Evolutionary conservation across 2,888 invertebrate species (phyloP).

Genomic region (Stenoptilia bipunctidactyla): DNA sequence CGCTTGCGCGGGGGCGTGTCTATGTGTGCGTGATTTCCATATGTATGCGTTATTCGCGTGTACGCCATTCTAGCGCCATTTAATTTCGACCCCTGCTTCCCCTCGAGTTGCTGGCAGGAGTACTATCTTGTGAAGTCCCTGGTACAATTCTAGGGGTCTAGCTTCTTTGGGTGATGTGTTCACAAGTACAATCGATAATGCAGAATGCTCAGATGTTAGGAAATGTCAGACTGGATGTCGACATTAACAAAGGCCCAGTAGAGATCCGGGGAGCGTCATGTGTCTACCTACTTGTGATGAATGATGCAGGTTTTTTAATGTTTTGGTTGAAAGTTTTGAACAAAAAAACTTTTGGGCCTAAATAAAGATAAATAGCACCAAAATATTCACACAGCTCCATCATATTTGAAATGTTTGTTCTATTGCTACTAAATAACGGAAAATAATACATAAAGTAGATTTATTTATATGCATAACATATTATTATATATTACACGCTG

Average conservation of each 20-base stretch:
- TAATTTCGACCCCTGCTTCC: conserved; percentile 28
- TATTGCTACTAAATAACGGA: too few relatives aligned
- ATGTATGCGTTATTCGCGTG: conserved; percentile 55
- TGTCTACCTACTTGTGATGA: too few relatives aligned
- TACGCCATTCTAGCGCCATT: conserved; percentile 30
- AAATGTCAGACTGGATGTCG: conserved; percentile 61
- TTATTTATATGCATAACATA: too few relatives aligned
- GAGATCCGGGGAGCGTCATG: conserved; percentile 19
- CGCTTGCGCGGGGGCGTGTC: conserved; percentile 48
- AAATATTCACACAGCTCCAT: too few relatives aligned
- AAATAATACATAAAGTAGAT: too few relatives aligned
- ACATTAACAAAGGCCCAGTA: conserved; percentile 31
- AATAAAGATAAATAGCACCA: too few relatives aligned
- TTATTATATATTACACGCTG: too few relatives aligned
- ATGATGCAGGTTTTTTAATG: too few relatives aligned
- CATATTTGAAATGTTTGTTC: too few relatives aligned
- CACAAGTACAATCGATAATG: conserved; percentile 64
- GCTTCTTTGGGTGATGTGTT: conserved; percentile 32
- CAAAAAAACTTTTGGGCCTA: too few relatives aligned
- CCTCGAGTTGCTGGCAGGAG: conserved; percentile 14
- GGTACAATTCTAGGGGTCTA: conserved; percentile 25
- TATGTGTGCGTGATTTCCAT: conserved; percentile 49
- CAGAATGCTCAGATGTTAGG: conserved; percentile 47
- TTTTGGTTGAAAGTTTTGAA: too few relatives aligned
- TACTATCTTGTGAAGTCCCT: neutral